phyloP scores from a whole-genome alignment of 2,797 vertebrate genomes.

The Spinibarbus caldwelli region DNA sequence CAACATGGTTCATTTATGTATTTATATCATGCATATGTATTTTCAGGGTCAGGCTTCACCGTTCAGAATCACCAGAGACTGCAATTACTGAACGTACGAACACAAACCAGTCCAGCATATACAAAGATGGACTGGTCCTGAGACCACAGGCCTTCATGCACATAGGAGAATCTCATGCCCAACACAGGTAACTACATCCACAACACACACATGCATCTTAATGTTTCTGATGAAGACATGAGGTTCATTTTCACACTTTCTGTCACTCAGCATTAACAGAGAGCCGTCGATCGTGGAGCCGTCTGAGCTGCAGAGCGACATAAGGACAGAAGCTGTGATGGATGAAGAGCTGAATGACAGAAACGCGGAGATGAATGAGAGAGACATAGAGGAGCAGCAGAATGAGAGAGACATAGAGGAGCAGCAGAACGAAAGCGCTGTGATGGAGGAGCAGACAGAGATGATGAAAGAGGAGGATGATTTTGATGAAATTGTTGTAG shows the following conservation, averaged over 20 bases:
- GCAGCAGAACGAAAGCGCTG: background rate
- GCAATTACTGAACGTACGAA: constrained; percentile 62
- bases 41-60: constrained; percentile 64
- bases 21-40: constrained; percentile 5
- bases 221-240: background rate
- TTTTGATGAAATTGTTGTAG: background rate
- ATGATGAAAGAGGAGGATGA: background rate
- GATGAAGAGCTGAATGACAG: background rate
- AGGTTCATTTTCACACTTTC: background rate
- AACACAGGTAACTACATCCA: constrained; percentile 29
- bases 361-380: background rate
- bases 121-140: constrained; percentile 54
- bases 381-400: too few species aligned
- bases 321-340: background rate
- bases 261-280: background rate
- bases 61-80: constrained; percentile 69
- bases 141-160: constrained; percentile 59
- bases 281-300: background rate
- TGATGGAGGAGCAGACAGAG: background rate
- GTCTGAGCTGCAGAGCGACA: background rate
- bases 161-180: background rate
- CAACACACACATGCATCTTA: background rate
- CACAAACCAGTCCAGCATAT: constrained; percentile 56
- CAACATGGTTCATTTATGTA: background rate
- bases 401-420: background rate